phyloP scores from a whole-genome alignment of 2,113 vertebrate species.

The Alethe castanea region DNA sequence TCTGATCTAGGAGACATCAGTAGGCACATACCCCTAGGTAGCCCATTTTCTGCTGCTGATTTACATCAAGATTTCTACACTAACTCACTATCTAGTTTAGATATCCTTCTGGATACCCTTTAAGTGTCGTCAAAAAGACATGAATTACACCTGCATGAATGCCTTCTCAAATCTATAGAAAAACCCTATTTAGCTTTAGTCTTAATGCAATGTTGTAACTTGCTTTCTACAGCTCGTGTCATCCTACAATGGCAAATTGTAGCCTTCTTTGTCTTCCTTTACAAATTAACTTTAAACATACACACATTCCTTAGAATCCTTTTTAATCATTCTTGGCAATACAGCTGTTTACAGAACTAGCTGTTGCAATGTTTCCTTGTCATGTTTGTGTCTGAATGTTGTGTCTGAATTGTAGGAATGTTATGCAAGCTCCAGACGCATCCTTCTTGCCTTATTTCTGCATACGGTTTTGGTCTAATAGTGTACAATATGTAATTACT shows the following conservation, averaged over 20 bases:
- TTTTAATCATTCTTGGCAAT: neutral
- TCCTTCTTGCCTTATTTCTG: neutral
- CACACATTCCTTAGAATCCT: neutral
- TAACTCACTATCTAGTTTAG: neutral
- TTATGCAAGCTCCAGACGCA: neutral
- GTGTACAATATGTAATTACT: neutral
- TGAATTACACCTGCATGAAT: neutral
- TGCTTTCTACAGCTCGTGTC: neutral
- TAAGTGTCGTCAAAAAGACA: neutral
- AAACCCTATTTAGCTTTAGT: neutral
- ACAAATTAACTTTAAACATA: neutral
- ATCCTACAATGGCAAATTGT: neutral
- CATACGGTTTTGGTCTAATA: neutral
- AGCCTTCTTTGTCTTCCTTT: neutral
- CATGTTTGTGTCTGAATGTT: neutral
- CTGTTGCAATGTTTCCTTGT: neutral
- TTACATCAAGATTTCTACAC: neutral
- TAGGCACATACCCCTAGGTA: rapidly evolving
- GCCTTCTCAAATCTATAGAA: neutral
- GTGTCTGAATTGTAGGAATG: neutral
- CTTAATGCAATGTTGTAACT: neutral
- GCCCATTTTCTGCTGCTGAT: neutral
- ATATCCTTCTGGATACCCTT: neutral
- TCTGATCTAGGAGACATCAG: rapidly evolving
- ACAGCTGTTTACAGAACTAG: neutral